Evolutionary conservation across 2,888 invertebrate genomes (phyloP).

Genomic region (Molanna angustata): DNA sequence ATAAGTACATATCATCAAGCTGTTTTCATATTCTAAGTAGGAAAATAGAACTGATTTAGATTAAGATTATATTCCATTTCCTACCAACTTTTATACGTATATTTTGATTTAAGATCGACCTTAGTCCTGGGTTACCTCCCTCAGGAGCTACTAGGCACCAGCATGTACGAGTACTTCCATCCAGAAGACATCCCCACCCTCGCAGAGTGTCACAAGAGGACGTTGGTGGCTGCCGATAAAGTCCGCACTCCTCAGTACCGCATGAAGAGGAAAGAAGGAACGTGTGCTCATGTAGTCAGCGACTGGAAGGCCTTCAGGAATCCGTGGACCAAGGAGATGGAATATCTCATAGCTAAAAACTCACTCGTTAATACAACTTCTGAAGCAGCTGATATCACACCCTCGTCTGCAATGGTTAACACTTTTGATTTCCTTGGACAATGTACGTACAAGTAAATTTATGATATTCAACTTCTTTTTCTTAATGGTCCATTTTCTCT

Average conservation of each 20-base stretch:
- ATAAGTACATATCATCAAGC: too few relatives aligned
- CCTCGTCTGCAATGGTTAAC: slow-evolving; percentile 39
- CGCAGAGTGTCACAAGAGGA: slow-evolving; percentile 80
- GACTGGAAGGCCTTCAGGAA: slow-evolving; percentile 88
- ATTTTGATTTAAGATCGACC: slow-evolving; percentile 66
- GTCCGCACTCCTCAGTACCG: slow-evolving; percentile 71
- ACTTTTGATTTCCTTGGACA: slow-evolving; percentile 57
- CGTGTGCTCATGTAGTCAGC: slow-evolving; percentile 71
- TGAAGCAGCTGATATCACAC: slow-evolving; percentile 39
- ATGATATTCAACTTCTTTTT: too few relatives aligned
- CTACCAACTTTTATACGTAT: too few relatives aligned
- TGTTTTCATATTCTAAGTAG: too few relatives aligned
- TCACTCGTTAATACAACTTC: slow-evolving; percentile 54
- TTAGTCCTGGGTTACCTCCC: slow-evolving; percentile 86
- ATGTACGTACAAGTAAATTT: too few relatives aligned
- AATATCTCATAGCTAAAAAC: slow-evolving; percentile 86
- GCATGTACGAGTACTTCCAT: slow-evolving; percentile 90
- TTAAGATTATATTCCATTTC: too few relatives aligned
- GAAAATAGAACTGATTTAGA: too few relatives aligned
- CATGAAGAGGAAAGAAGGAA: slow-evolving; percentile 77
- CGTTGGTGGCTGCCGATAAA: slow-evolving; percentile 62
- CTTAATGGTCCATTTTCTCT: too few relatives aligned
- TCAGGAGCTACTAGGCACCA: slow-evolving; percentile 88
- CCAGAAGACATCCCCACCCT: slow-evolving; percentile 76
- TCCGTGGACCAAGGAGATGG: slow-evolving; percentile 95